phyloP scores from a whole-genome alignment of 2,797 vertebrate species.

The Sphenodon punctatus region DNA sequence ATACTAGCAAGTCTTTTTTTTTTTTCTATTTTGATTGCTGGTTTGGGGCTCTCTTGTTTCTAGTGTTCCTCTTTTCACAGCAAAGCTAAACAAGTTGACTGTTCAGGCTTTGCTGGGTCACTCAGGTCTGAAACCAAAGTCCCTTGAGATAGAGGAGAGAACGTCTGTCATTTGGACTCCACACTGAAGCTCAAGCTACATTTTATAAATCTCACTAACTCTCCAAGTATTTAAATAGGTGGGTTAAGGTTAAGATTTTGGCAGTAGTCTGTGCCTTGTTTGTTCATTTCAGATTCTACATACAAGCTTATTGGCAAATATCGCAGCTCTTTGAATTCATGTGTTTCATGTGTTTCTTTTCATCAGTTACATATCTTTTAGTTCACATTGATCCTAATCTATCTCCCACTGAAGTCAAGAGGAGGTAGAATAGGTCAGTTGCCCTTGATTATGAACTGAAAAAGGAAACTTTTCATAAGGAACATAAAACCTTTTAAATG shows the following conservation, averaged over 20 bases:
- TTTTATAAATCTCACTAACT: background rate
- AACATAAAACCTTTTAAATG: conserved; percentile 19
- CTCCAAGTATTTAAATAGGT: background rate
- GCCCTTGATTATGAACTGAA: conserved; percentile 53
- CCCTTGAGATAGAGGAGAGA: accelerated
- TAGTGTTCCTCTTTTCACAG: background rate
- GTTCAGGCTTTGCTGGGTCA: background rate
- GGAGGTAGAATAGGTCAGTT: conserved; percentile 54
- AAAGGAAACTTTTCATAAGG: conserved; percentile 51
- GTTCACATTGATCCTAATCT: background rate
- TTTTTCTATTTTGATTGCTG: background rate
- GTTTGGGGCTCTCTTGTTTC: background rate
- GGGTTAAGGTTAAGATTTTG: background rate
- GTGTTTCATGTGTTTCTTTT: conserved; percentile 25
- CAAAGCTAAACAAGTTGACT: background rate
- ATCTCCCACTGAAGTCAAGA: background rate
- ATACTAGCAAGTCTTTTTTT: too few species aligned
- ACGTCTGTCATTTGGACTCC: background rate
- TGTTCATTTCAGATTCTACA: background rate
- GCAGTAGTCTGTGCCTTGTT: background rate
- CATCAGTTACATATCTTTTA: background rate
- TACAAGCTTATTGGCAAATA: background rate
- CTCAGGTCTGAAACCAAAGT: background rate
- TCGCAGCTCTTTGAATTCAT: conserved; percentile 8
- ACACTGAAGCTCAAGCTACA: background rate